Evolutionary conservation across 2,888 invertebrate genomes (phyloP).

Genomic region (Vesta saturnalis): DNA sequence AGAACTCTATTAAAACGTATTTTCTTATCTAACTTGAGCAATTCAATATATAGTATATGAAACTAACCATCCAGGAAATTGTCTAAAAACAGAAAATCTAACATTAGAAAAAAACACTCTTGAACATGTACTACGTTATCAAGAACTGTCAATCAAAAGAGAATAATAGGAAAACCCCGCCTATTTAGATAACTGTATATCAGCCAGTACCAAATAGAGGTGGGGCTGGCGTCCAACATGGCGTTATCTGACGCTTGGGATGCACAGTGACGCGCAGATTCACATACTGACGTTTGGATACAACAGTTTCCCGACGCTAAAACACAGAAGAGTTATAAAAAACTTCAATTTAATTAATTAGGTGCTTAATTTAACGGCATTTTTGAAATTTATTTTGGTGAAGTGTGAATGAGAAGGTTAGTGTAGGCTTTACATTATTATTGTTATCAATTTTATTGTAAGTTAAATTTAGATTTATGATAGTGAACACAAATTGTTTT

Average conservation of each 20-base stretch:
- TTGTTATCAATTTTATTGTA: too few relatives aligned
- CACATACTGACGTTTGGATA: conserved; percentile 32
- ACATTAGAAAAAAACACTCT: conserved; percentile 30
- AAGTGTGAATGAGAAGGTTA: background rate
- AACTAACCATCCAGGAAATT: conserved; percentile 47
- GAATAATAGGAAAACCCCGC: conserved; percentile 44
- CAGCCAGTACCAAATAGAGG: conserved; percentile 46
- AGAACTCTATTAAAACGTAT: background rate
- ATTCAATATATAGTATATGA: conserved; percentile 38
- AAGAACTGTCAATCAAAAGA: conserved; percentile 57
- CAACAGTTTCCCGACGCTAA: conserved; percentile 33
- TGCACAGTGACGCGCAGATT: conserved; percentile 38
- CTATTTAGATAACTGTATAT: conserved; percentile 44
- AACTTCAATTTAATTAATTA: background rate
- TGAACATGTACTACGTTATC: conserved; percentile 47
- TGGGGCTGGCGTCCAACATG: conserved; percentile 59
- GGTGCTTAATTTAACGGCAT: too few relatives aligned
- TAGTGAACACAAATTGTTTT: too few relatives aligned
- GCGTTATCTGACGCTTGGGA: conserved; percentile 47
- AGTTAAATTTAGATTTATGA: too few relatives aligned
- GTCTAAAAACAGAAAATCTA: conserved; percentile 35
- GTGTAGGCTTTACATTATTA: too few relatives aligned
- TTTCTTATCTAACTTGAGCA: background rate
- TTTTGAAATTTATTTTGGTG: background rate
- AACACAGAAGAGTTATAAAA: background rate